These are phyloP conservation scores for Panulirus ornatus DNA, from an alignment of 1,140 invertebrate species.

Conservation along the genomic window DNA sequence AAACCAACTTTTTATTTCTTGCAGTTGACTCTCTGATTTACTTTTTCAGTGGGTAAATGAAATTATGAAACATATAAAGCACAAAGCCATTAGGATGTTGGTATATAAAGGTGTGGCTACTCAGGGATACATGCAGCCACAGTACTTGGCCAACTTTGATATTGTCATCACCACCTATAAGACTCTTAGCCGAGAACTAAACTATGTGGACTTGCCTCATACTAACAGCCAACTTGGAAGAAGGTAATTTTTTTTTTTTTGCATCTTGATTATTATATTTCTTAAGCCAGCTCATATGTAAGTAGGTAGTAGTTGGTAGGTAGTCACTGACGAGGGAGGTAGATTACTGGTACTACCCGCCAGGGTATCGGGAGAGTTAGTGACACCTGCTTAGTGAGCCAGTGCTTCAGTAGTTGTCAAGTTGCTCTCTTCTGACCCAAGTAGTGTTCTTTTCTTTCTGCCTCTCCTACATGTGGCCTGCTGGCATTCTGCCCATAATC, in stretches of 20 bases:
- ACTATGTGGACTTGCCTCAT: conserved; percentile 81
- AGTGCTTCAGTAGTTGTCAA: too few species aligned
- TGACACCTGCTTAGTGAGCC: too few species aligned
- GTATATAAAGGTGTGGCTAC: conserved; percentile 78
- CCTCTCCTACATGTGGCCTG: too few species aligned
- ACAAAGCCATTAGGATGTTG: conserved; percentile 79
- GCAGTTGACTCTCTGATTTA: neutral
- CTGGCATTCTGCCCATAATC: too few species aligned
- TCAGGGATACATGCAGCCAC: conserved; percentile 84
- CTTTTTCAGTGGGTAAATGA: conserved; percentile 86
- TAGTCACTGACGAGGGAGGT: too few species aligned
- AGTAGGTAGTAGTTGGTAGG: too few species aligned
- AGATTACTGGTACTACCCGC: too few species aligned
- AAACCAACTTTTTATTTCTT: too few species aligned
- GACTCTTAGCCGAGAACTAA: conserved; percentile 83
- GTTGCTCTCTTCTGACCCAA: too few species aligned
- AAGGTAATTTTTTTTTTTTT: conserved; percentile 62
- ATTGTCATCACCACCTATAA: conserved; percentile 87
- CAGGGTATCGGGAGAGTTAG: too few species aligned
- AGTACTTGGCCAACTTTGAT: conserved; percentile 83
- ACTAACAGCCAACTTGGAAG: conserved; percentile 78
- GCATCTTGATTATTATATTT: neutral
- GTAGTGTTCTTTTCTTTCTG: neutral
- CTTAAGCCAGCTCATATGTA: too few species aligned
- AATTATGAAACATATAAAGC: conserved; percentile 83